phyloP scores from a whole-genome alignment of 2,113 vertebrate species.

The Rhynchomys soricoides region DNA sequence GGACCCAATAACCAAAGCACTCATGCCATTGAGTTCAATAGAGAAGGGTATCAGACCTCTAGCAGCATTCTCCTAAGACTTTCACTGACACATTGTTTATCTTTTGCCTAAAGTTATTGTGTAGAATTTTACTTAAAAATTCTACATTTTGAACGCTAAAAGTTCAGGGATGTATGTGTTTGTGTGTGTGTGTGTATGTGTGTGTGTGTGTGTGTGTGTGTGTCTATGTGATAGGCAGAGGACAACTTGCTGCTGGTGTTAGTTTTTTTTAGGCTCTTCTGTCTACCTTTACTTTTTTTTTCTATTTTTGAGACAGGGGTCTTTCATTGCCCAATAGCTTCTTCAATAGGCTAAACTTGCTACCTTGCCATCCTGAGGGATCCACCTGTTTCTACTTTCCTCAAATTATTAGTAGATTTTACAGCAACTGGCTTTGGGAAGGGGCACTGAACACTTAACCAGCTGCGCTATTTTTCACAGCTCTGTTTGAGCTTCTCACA shows the following conservation, averaged over 20 bases:
- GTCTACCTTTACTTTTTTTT: background rate
- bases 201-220: background rate
- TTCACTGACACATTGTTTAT: background rate
- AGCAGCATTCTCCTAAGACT: background rate
- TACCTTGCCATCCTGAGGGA: too few species aligned
- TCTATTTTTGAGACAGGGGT: too few species aligned
- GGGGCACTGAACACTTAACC: too few species aligned
- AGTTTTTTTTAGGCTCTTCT: background rate
- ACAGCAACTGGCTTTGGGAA: background rate
- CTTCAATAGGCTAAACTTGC: background rate
- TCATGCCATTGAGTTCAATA: conserved; percentile 12
- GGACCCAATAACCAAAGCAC: background rate
- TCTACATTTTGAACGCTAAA: conserved; percentile 10
- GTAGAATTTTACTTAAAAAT: background rate
- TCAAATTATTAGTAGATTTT: background rate
- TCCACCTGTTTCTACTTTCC: background rate
- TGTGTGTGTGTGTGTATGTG: background rate
- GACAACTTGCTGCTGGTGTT: background rate
- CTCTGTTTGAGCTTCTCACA: background rate
- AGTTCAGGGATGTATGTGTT: background rate
- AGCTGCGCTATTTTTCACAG: background rate
- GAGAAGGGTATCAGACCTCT: background rate
- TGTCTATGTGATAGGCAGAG: background rate
- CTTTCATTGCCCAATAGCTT: background rate
- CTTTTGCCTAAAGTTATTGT: background rate